Evolutionary conservation across 1,140 invertebrate genomes (phyloP), one percentile per base, ranked within the genome.

Genomic region (Eurosta solidaginis): DNA sequence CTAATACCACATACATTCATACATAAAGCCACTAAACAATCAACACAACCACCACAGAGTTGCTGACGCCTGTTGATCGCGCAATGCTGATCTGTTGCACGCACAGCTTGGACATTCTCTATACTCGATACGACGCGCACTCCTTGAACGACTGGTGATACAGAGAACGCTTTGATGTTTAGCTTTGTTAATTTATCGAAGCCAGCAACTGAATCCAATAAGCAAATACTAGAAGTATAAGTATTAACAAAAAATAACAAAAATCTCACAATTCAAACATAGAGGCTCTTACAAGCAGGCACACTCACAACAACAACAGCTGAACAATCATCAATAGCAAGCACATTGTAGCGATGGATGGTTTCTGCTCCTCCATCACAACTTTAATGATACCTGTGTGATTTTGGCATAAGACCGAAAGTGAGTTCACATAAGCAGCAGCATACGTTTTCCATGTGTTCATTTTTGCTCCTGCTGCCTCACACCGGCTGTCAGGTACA

Each of bases 191-290:
- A 68, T 68, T 68, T 68, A 68, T 68, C 59, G 59, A 20, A 68
- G 59, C 40, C 59, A 17, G 59, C 59, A 68, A 68, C 36, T 68
- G 40, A 68, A 68, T 68, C 59, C 59, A 40, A 68, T 68, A 68
- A 68, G 59, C 59, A 36, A 68, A 68, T 68, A 52, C n/a, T n/a
- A n/a, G n/a, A n/a, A n/a, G n/a, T n/a, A 52, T 22, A 68, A 17
- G 59, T 40, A 17, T 68, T 68, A 68, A 36, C 5, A 20, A 27
- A n/a, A 63, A 3, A 33, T 20, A 20, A 20, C 20, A 68, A 20
- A 17, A 68, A 40, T 40, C 29, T 12, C 33, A 40, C n/a, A 68
- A 40, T 27, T 68, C 33, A 20, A 33, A 20, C 59, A n/a, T 1
- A 5, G 36, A 20, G 22, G 59, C 59, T 33, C 59, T 68, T 68